phyloP scores from a whole-genome alignment of 2,888 invertebrate species.

The Oligia fasciuncula region DNA sequence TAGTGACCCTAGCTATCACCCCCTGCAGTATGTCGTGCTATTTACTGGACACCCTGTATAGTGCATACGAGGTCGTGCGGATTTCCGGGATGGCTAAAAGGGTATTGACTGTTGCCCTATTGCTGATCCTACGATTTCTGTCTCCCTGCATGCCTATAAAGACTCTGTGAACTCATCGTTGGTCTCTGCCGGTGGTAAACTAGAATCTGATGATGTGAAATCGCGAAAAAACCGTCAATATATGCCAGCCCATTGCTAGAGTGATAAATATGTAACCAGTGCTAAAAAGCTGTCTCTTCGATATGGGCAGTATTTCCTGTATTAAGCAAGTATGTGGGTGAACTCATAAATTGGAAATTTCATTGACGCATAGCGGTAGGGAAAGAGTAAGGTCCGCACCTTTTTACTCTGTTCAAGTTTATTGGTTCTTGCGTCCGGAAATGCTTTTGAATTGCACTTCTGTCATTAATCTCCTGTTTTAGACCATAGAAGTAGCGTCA shows the following conservation, averaged over 20 bases:
- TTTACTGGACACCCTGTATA: no score
- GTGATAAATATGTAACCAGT: neutral
- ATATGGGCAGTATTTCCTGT: neutral
- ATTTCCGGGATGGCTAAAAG: slow-evolving; percentile 7
- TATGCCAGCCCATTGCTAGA: neutral
- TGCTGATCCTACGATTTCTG: neutral
- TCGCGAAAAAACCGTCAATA: neutral
- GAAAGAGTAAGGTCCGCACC: neutral
- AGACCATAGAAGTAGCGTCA: slow-evolving; percentile 14
- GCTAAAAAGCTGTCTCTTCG: neutral
- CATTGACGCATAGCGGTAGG: neutral
- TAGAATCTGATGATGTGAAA: neutral
- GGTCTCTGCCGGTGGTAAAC: neutral
- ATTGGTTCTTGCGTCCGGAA: neutral
- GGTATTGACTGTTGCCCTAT: neutral
- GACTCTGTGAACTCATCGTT: neutral
- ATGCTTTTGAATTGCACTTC: slow-evolving; percentile 23
- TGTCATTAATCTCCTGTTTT: slow-evolving; percentile 14
- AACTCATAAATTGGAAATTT: neutral
- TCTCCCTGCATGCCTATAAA: neutral
- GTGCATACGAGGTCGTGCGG: neutral
- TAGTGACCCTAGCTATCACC: no score
- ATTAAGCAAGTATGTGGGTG: neutral
- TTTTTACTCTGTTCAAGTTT: neutral
- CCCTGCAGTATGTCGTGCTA: no score